phyloP scores from a whole-genome alignment of 1,140 invertebrate species.

The Leptoteleia sp. region DNA sequence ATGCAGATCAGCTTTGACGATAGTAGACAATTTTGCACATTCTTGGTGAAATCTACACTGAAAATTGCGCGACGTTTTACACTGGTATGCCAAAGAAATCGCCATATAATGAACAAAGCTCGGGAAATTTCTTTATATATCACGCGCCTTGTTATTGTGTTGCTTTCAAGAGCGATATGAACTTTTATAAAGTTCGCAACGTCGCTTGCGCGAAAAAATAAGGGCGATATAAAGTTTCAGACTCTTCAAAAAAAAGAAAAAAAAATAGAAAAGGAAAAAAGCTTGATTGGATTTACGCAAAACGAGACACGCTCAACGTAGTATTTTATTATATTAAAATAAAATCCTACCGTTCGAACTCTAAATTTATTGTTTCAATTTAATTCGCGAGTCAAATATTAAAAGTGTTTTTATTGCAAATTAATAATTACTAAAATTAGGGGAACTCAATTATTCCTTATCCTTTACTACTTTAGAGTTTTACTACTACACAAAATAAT shows the following conservation, averaged over 20 bases:
- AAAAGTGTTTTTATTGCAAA: too few relatives aligned
- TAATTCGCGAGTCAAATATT: too few relatives aligned
- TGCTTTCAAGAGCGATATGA: constrained; percentile 17
- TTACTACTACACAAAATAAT: too few relatives aligned
- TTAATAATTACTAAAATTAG: too few relatives aligned
- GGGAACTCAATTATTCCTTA: too few relatives aligned
- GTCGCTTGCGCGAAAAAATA: constrained; percentile 7
- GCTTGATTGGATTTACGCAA: too few relatives aligned
- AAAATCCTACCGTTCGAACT: too few relatives aligned
- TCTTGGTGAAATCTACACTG: constrained; percentile 5
- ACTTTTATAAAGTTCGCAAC: constrained; percentile 30
- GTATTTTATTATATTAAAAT: too few relatives aligned
- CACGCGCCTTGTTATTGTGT: constrained; percentile 23
- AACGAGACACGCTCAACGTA: too few relatives aligned
- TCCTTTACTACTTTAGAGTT: too few relatives aligned
- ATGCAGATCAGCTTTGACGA: constrained; percentile 31
- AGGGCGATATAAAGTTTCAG: constrained; percentile 18
- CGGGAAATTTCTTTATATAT: constrained; percentile 39
- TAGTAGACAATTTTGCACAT: constrained; percentile 27
- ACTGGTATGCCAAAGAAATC: constrained; percentile 29
- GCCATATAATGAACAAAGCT: constrained; percentile 6
- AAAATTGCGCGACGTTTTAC: constrained; percentile 38
- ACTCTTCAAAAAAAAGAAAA: constrained; percentile 19
- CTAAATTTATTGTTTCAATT: too few relatives aligned
- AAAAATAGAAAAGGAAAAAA: too few relatives aligned